Evolutionary conservation across 2,797 vertebrate species (phyloP).

Genomic region (Microctenopoma stevenorrisi): DNA sequence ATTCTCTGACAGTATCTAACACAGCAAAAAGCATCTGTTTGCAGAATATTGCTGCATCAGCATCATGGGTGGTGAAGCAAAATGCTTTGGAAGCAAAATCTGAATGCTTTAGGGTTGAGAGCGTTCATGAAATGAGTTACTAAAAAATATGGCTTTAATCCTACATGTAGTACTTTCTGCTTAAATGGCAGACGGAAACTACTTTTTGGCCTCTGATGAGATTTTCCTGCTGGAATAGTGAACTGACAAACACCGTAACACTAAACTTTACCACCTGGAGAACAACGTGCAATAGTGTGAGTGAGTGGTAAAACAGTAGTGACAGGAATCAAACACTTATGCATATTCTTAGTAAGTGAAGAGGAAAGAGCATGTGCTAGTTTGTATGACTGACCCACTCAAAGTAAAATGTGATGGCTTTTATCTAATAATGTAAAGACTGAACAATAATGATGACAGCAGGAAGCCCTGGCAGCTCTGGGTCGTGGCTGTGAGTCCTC

Average conservation of each 20-base stretch:
- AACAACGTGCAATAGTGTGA: not conserved
- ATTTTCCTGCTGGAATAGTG: not conserved
- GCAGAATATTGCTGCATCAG: slow-evolving; percentile 52
- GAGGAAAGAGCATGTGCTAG: not conserved
- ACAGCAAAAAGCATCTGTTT: slow-evolving; percentile 19
- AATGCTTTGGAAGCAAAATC: slow-evolving; percentile 50
- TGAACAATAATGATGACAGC: not conserved
- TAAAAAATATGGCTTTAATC: slow-evolving; percentile 24
- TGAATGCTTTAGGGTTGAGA: slow-evolving; percentile 19
- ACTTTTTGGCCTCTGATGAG: slow-evolving; percentile 9
- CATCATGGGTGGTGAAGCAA: slow-evolving; percentile 27
- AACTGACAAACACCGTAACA: not conserved
- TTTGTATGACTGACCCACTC: not conserved
- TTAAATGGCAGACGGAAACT: slow-evolving; percentile 13
- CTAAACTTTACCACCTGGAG: not conserved
- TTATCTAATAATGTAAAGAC: slow-evolving; percentile 9
- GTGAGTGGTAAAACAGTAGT: not conserved
- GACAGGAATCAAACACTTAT: not conserved
- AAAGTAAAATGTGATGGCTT: slow-evolving; percentile 5
- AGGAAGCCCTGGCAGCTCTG: slow-evolving; percentile 9
- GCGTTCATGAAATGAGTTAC: slow-evolving; percentile 33
- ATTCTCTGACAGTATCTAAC: slow-evolving; percentile 24
- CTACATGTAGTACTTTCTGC: not conserved
- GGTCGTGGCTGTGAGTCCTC: slow-evolving; percentile 13
- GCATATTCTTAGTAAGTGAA: not conserved